phyloP scores from a whole-genome alignment of 2,888 invertebrate genomes.

The Creontiades dilutus region DNA sequence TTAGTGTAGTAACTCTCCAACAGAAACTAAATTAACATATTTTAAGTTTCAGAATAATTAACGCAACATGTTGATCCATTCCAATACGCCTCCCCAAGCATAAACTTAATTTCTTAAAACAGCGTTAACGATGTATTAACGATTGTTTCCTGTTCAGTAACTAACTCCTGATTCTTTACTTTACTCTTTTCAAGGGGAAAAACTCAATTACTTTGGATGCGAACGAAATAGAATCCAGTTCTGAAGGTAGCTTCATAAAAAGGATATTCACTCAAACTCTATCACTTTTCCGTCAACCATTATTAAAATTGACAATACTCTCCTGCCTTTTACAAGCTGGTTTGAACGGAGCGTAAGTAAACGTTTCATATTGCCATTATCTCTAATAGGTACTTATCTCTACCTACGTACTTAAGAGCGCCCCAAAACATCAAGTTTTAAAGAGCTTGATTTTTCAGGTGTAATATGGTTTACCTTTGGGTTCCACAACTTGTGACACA shows the following conservation, averaged over 20 bases:
- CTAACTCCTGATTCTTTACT: neutral
- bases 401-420: too few species aligned
- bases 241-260: neutral
- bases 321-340: constrained; percentile 60
- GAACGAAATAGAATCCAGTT: constrained; percentile 1
- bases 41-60: too few species aligned
- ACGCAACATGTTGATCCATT: too few species aligned
- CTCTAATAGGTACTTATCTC: too few species aligned
- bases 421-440: neutral
- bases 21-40: too few species aligned
- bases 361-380: too few species aligned
- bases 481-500: constrained; percentile 28
- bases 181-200: constrained; percentile 3
- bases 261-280: constrained; percentile 31
- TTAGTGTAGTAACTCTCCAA: too few species aligned
- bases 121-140: too few species aligned
- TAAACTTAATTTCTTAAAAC: too few species aligned
- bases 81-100: too few species aligned
- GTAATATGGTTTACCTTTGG: constrained; percentile 42
- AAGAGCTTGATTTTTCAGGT: constrained; percentile 3
- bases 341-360: constrained; percentile 52
- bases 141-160: too few species aligned
- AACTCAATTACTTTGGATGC: constrained; percentile 29
- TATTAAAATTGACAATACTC: constrained; percentile 29
- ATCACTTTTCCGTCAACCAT: constrained; percentile 31